Evolutionary conservation across 2,797 vertebrate genomes (phyloP).

Genomic region (Acomys russatus): DNA sequence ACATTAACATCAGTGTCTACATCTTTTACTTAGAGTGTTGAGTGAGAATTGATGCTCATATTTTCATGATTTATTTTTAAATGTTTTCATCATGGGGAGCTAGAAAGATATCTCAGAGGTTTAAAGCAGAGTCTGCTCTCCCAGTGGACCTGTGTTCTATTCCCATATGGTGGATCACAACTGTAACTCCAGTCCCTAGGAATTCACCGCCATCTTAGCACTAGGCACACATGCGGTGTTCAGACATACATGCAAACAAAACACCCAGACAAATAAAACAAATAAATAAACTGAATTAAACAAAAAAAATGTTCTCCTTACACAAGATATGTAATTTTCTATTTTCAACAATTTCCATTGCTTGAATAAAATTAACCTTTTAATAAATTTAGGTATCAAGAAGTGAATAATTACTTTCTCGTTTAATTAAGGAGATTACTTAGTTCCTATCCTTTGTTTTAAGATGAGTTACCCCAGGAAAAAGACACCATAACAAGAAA

Average conservation of each 20-base stretch:
- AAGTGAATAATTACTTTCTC: slow-evolving; percentile 13
- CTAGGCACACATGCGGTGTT: background rate
- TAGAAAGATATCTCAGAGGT: background rate
- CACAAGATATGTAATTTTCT: slow-evolving; percentile 47
- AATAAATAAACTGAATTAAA: background rate
- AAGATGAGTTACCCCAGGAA: background rate
- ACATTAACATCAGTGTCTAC: slow-evolving; percentile 55
- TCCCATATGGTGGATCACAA: too few relatives aligned
- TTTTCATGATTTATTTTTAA: slow-evolving; percentile 65
- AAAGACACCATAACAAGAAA: background rate
- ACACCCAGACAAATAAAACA: background rate
- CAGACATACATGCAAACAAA: background rate
- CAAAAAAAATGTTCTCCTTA: slow-evolving; percentile 55
- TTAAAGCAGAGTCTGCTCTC: too few relatives aligned
- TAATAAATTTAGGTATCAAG: background rate
- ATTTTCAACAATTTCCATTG: background rate
- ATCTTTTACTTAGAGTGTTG: slow-evolving; percentile 60
- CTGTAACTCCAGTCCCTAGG: too few relatives aligned
- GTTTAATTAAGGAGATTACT: background rate
- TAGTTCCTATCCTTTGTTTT: background rate
- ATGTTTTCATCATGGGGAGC: background rate
- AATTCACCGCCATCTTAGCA: background rate
- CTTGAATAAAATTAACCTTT: slow-evolving; percentile 4
- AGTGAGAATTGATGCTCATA: slow-evolving; percentile 75
- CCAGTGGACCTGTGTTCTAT: background rate